phyloP scores from a whole-genome alignment of 2,113 vertebrate species.

The Pseudonaja textilis region DNA sequence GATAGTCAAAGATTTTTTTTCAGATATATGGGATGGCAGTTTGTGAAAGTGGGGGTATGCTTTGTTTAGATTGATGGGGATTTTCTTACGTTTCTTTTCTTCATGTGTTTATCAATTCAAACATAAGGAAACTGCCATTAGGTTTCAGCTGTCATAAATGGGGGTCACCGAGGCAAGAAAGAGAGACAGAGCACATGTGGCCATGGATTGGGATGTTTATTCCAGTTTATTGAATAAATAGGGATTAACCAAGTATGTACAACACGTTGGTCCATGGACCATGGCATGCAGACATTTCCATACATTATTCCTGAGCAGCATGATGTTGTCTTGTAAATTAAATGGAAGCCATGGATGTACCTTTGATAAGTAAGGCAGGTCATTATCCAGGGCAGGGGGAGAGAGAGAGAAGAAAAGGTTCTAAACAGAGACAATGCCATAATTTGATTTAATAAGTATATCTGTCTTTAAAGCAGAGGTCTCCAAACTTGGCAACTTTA shows the following conservation, averaged over 20 bases:
- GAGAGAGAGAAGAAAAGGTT: neutral
- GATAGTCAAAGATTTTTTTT: neutral
- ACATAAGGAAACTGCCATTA: neutral
- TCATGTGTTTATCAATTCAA: neutral
- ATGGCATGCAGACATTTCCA: neutral
- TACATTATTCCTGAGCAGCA: neutral
- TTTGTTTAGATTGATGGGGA: neutral
- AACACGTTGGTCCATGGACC: neutral
- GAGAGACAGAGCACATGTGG: neutral
- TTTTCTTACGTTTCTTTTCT: neutral
- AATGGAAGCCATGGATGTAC: neutral
- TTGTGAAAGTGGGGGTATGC: neutral
- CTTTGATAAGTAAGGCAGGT: neutral
- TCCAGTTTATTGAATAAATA: neutral
- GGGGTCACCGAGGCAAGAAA: neutral
- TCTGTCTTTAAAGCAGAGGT: too few species aligned
- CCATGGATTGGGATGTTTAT: neutral
- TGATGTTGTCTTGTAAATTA: neutral
- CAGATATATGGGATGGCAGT: neutral
- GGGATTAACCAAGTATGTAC: neutral
- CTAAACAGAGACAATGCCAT: neutral
- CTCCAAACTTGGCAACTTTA: too few species aligned
- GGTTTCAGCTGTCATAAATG: neutral
- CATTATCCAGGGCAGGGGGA: neutral
- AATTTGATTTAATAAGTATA: neutral